A percentile compares a stretch with the other conserved stretches of the same genome.
Evolutionary conservation across 2,797 vertebrate genomes (phyloP).

Genomic region (Ispidina lecontei): DNA sequence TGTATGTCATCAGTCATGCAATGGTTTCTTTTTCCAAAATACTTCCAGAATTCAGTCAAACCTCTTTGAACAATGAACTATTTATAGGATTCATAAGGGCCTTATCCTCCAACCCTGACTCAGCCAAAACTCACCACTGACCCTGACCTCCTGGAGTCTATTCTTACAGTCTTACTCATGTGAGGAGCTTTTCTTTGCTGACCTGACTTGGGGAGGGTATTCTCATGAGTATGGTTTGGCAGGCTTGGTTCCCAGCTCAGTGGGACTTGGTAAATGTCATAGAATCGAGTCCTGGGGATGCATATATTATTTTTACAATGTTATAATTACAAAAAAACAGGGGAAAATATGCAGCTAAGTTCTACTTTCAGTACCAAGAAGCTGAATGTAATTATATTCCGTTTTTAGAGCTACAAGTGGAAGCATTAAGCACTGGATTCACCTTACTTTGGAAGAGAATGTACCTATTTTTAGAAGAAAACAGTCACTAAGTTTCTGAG

Average conservation of each 20-base stretch:
- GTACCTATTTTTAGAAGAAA: background rate
- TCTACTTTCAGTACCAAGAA: background rate
- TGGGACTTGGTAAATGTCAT: slow-evolving; percentile 23
- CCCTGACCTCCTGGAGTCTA: slow-evolving; percentile 42
- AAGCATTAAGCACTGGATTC: background rate
- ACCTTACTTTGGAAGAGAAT: background rate
- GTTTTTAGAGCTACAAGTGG: background rate
- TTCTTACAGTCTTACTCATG: slow-evolving; percentile 39
- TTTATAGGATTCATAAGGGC: slow-evolving; percentile 61
- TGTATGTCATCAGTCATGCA: slow-evolving; percentile 2
- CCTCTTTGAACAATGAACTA: slow-evolving; percentile 57
- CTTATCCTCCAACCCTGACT: slow-evolving; percentile 62
- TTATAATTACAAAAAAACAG: background rate
- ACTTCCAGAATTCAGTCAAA: slow-evolving; percentile 45
- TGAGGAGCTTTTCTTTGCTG: slow-evolving; percentile 10
- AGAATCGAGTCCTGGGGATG: background rate
- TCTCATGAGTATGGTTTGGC: background rate
- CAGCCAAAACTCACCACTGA: slow-evolving; percentile 61
- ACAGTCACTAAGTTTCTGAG: background rate
- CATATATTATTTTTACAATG: background rate
- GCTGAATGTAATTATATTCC: background rate
- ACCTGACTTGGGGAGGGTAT: background rate
- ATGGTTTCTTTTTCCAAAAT: slow-evolving; percentile 54
- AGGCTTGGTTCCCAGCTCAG: slow-evolving; percentile 4
- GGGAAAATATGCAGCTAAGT: background rate